These are phyloP conservation scores for Caradrina kadenii DNA, from an alignment of 2,888 invertebrate species.

Conservation along the genomic window DNA sequence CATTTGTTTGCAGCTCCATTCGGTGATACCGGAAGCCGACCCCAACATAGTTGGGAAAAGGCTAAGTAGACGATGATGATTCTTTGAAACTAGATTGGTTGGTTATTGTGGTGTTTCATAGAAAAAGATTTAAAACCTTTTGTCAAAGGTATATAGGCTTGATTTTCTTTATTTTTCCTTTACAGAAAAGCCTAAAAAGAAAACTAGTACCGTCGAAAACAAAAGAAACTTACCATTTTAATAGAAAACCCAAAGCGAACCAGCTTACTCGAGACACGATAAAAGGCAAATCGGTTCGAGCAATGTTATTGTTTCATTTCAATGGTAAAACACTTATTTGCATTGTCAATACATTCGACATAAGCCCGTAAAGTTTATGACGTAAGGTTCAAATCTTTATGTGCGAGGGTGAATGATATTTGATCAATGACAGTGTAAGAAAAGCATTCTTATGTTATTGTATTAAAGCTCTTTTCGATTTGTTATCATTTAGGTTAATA, in stretches of 20 bases:
- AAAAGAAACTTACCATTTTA: background rate
- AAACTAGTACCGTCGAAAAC: background rate
- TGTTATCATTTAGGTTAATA: background rate
- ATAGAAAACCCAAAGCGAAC: conserved; percentile 15
- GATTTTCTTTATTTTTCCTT: too few species aligned
- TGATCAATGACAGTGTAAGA: background rate
- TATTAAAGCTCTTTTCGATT: background rate
- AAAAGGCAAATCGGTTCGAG: conserved; percentile 20
- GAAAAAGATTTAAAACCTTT: too few species aligned
- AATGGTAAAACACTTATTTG: conserved; percentile 42
- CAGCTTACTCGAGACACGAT: conserved; percentile 19
- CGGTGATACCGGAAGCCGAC: too few species aligned
- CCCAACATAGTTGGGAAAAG: too few species aligned
- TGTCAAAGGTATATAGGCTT: too few species aligned
- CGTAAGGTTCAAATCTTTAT: conserved; percentile 4
- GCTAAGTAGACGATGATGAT: too few species aligned
- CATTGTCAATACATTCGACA: conserved; percentile 31
- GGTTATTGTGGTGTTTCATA: too few species aligned
- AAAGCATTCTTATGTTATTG: background rate
- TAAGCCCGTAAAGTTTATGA: conserved; percentile 10
- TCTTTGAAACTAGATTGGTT: too few species aligned
- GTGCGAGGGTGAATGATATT: background rate
- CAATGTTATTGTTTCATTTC: conserved; percentile 46
- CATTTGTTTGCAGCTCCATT: too few species aligned
- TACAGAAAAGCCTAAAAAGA: background rate